A percentile compares a stretch with the other conserved stretches of the same genome.
phyloP scores from a whole-genome alignment of 2,888 invertebrate species.

The Ichneumoninae sp. region DNA sequence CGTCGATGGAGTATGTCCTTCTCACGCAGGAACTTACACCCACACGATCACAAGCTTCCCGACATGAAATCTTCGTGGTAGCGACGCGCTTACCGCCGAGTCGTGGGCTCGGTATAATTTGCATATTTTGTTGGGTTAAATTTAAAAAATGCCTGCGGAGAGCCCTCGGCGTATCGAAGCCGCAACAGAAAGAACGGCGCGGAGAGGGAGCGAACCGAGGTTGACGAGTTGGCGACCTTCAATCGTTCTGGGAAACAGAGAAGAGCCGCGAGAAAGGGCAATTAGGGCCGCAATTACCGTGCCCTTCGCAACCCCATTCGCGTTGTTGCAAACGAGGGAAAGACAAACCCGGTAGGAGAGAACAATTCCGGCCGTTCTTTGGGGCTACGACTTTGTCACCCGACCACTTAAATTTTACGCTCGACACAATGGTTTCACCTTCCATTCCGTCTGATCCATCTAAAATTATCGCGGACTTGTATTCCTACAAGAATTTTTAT shows the following conservation, averaged over 20 bases:
- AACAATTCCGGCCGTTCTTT: background rate
- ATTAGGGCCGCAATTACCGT: conserved; percentile 68
- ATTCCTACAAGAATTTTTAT: conserved; percentile 1
- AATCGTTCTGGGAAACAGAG: conserved; percentile 59
- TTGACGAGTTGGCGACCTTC: conserved; percentile 48
- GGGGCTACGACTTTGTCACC: background rate
- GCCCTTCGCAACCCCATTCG: conserved; percentile 56
- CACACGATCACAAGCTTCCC: conserved; percentile 46
- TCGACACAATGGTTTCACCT: conserved; percentile 11
- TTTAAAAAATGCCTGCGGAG: conserved; percentile 37
- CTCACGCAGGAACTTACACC: conserved; percentile 45
- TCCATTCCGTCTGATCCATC: conserved; percentile 1
- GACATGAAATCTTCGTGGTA: conserved; percentile 46
- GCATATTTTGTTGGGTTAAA: conserved; percentile 79
- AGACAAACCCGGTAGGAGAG: background rate
- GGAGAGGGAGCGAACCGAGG: conserved; percentile 43
- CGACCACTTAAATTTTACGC: conserved; percentile 15
- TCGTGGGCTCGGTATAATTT: conserved; percentile 74
- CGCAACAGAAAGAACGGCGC: conserved; percentile 38
- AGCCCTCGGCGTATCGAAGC: conserved; percentile 38
- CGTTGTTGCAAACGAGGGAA: conserved; percentile 33
- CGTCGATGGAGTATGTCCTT: conserved; percentile 45
- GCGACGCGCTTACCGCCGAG: conserved; percentile 37
- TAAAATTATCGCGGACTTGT: conserved; percentile 1
- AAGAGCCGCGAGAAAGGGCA: conserved; percentile 68